Conservation (phyloP, 2,888 invertebrate species). For the Cerceris rybyensis region DNA sequence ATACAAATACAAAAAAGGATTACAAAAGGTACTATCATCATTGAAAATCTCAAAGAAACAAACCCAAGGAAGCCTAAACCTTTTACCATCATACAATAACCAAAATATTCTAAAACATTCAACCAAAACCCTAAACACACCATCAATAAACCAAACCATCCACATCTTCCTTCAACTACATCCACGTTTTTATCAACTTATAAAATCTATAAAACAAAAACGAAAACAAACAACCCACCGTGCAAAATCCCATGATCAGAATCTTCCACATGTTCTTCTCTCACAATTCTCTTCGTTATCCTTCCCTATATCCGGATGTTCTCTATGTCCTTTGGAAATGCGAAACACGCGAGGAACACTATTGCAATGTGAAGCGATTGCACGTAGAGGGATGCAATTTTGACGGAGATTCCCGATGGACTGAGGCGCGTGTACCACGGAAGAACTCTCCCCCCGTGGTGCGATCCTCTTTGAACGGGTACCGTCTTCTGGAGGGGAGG, state of each 20-base stretch:
- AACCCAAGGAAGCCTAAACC: too few relatives aligned
- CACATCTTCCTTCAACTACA: too few relatives aligned
- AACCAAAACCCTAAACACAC: too few relatives aligned
- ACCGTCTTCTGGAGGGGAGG: conserved; percentile 58
- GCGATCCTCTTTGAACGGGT: conserved; percentile 41
- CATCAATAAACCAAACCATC: too few relatives aligned
- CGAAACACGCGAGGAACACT: conserved; percentile 42
- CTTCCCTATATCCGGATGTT: conserved; percentile 25
- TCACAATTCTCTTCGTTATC: conserved; percentile 40
- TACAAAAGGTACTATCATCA: too few relatives aligned
- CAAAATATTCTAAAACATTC: too few relatives aligned
- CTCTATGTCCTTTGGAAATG: not conserved
- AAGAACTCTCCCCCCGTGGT: conserved; percentile 67
- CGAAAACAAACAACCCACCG: conserved; percentile 67
- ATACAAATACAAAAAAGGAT: too few relatives aligned
- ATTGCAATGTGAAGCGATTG: conserved; percentile 20
- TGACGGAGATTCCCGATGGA: conserved; percentile 75
- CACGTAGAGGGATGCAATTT: conserved; percentile 71
- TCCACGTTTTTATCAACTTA: not conserved
- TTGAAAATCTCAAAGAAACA: too few relatives aligned
- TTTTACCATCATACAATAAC: too few relatives aligned
- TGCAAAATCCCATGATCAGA: conserved; percentile 75
- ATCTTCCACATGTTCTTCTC: conserved; percentile 75
- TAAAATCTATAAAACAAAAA: not conserved
- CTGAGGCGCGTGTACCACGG: conserved; percentile 67